Evolutionary conservation across 1,140 invertebrate genomes (phyloP), one percentile per base, ranked within the genome.

Genomic region (Leptinotarsa defecta): DNA sequence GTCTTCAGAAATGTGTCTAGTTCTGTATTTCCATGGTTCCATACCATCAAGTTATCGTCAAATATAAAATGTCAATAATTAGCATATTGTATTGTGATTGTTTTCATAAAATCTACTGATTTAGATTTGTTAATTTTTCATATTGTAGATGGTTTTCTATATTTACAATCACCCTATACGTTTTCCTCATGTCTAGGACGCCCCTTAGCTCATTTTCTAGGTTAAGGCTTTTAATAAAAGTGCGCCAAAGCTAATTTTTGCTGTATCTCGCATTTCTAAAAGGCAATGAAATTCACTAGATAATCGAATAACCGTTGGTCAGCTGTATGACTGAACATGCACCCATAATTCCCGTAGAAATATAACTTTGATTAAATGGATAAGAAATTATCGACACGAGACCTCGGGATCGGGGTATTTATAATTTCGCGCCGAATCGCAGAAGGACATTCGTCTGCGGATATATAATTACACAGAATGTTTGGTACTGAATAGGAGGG

Each of bases 361-460:
- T 68, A 68, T 68, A 43, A 68, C 22, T 68, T 24, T 27, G 65
- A 68, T 68, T 17, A 43, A 68, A 68, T 43, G 65, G 65, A 68
- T 68, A 68, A 68, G 65, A 19, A 68, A 68, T 68, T 68, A 68
- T 68, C 65, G 20, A 68, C 65, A 68, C 65, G 65, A 68, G 19
- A 68, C 13, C 34, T 24, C 52, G 5, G 52, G n/a, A 57, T 57
- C 13, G 52, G 13, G 52, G 13, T 68, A 24, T 68, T 68, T 68
- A 68, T 68, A 20, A 68, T 68, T 68, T 27, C 27, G 65, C 22
- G 17, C 65, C 65, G 20, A 27, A 68, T 22, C 24, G 20, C 22
- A 68, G 27, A 57, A 34, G 34, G 34, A 34, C 34, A 34, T 34
- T 34, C 8, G 34, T 34, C 34, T 11, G 8, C 34, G 4, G 52